Conservation (phyloP, 64 coral and sea anemone genomes). For the Dendronephthya gigantea region DNA sequence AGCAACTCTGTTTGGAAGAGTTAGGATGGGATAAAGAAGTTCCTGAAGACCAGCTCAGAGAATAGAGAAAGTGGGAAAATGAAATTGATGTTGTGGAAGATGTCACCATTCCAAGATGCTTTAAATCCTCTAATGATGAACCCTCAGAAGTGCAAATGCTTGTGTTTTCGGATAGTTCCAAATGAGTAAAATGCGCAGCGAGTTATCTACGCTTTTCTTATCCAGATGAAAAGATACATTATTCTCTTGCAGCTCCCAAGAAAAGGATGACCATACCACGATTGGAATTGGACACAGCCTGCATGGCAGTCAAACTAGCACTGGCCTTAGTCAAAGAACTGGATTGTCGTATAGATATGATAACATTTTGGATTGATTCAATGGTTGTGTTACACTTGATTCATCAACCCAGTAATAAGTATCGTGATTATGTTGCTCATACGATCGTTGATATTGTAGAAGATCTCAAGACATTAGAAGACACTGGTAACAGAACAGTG, state of each 20-base stretch:
- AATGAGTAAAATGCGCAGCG: background rate
- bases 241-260: background rate
- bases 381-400: background rate
- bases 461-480: background rate
- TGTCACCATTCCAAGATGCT: background rate
- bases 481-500: background rate
- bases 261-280: background rate
- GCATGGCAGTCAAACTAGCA: background rate
- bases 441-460: conserved; percentile 15
- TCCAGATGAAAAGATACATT: background rate
- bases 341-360: background rate
- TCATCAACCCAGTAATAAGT: conserved; percentile 17
- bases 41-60: background rate
- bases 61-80: conserved; percentile 17
- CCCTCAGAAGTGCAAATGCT: background rate
- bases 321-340: background rate
- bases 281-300: background rate
- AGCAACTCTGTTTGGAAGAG: background rate
- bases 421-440: conserved; percentile 33
- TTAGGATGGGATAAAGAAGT: conserved; percentile 15
- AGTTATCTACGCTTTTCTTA: background rate
- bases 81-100: background rate
- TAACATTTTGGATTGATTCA: background rate
- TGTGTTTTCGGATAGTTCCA: background rate
- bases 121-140: background rate